Percentiles rank a stretch among this genome's conserved stretches.
Conservation (phyloP, 2,113 vertebrate species). For the Corydoras maculifer region DNA sequence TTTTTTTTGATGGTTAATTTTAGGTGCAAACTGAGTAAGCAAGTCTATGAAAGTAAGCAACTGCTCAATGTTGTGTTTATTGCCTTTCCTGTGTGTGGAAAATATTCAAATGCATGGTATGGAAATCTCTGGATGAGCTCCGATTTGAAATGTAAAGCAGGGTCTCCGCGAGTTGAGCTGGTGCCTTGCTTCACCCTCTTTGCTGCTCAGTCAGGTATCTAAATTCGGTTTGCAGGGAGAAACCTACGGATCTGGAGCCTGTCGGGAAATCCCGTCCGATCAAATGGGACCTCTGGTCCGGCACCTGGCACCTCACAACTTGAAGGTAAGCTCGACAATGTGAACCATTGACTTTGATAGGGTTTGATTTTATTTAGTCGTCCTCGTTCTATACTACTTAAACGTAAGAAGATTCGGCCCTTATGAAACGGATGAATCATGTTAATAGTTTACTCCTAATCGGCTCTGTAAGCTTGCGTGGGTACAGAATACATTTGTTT, state of each 20-base stretch:
- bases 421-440: neutral
- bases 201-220: constrained; percentile 33
- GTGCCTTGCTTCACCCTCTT: constrained; percentile 32
- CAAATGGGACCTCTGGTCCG: constrained; percentile 42
- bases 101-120: constrained; percentile 72
- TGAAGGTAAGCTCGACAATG: constrained; percentile 31
- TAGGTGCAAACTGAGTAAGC: neutral
- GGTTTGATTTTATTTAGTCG: neutral
- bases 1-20: neutral
- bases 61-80: constrained; percentile 29
- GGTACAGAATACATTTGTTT: neutral
- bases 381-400: too few relatives aligned
- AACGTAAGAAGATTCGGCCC: neutral
- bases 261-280: constrained; percentile 27
- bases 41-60: constrained; percentile 1
- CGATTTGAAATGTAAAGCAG: constrained; percentile 73
- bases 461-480: neutral
- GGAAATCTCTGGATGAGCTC: constrained; percentile 67
- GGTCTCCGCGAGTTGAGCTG: constrained; percentile 43
- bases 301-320: constrained; percentile 4
- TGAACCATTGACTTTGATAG: neutral
- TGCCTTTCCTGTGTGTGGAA: constrained; percentile 57
- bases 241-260: constrained; percentile 38
- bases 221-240: constrained; percentile 37
- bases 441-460: too few relatives aligned